These are phyloP conservation scores for Carcina quercana DNA, from an alignment of 2,888 invertebrate species.

Conservation along the genomic window DNA sequence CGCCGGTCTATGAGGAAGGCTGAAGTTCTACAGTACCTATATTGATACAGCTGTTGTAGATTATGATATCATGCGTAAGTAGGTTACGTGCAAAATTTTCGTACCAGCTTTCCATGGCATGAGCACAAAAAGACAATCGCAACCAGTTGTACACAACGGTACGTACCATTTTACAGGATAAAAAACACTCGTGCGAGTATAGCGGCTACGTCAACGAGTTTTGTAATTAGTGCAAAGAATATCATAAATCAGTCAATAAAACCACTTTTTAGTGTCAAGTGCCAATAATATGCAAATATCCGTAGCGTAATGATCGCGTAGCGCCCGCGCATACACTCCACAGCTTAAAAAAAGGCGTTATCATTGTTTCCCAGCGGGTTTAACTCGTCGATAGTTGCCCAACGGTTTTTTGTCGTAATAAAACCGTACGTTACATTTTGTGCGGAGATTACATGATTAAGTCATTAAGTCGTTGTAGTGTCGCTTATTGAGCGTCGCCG, in stretches of 20 bases:
- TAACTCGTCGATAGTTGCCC: conserved; percentile 15
- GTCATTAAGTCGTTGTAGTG: conserved; percentile 28
- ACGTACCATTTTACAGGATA: too few species aligned
- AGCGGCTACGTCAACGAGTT: neutral
- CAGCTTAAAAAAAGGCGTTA: conserved; percentile 1
- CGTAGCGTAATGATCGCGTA: conserved; percentile 12
- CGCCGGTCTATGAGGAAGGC: too few species aligned
- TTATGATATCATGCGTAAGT: too few species aligned
- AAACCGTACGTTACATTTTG: conserved; percentile 28
- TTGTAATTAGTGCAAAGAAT: neutral
- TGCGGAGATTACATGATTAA: conserved; percentile 35
- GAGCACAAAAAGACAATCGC: too few species aligned
- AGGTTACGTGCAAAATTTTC: too few species aligned
- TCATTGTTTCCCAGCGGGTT: conserved; percentile 6
- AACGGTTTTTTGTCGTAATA: conserved; percentile 32
- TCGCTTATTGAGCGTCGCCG: conserved; percentile 19
- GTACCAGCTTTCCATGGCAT: too few species aligned
- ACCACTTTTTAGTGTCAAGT: conserved; percentile 25
- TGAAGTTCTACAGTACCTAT: too few species aligned
- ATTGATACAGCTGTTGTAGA: too few species aligned
- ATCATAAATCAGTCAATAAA: conserved; percentile 26
- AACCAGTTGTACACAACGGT: too few species aligned
- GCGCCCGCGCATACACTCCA: conserved; percentile 3
- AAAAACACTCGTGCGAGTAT: too few species aligned
- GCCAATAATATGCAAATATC: conserved; percentile 11